phyloP scores from a whole-genome alignment of 2,113 vertebrate species.

The Oryzias melastigma region DNA sequence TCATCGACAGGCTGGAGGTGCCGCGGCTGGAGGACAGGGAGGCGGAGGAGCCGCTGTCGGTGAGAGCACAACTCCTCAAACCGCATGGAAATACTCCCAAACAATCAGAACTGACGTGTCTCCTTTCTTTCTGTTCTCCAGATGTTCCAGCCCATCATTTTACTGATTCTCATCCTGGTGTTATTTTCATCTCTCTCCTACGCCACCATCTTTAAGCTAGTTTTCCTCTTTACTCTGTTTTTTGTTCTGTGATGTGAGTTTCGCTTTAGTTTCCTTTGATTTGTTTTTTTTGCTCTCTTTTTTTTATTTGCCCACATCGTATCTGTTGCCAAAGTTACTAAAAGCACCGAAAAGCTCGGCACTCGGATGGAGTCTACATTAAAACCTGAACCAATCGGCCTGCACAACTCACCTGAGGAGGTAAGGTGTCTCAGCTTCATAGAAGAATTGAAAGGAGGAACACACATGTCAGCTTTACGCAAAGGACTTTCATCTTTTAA shows the following conservation, averaged over 20 bases:
- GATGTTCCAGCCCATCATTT: slow-evolving; percentile 99
- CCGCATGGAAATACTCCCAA: background rate
- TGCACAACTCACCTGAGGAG: slow-evolving; percentile 12
- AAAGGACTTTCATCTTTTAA: too few relatives aligned
- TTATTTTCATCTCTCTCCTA: slow-evolving; percentile 99
- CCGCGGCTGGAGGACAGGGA: slow-evolving; percentile 85
- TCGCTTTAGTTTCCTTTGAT: slow-evolving; percentile 57
- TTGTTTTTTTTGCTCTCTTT: slow-evolving; percentile 59
- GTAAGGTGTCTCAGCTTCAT: slow-evolving; percentile 40
- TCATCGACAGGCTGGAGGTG: slow-evolving; percentile 92
- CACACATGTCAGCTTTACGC: too few relatives aligned
- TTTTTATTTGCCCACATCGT: slow-evolving; percentile 58
- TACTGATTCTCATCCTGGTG: slow-evolving; percentile 99
- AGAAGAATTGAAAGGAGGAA: background rate
- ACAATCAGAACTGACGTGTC: slow-evolving; percentile 31
- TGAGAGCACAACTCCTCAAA: slow-evolving; percentile 69
- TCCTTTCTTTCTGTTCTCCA: slow-evolving; percentile 74
- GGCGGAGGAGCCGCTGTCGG: slow-evolving; percentile 93
- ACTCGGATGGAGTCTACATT: slow-evolving; percentile 82
- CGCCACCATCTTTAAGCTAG: slow-evolving; percentile 98
- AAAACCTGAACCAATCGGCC: slow-evolving; percentile 25
- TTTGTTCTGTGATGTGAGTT: slow-evolving; percentile 89
- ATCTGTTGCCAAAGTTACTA: slow-evolving; percentile 86
- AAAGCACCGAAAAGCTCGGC: slow-evolving; percentile 86
- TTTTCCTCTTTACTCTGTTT: slow-evolving; percentile 97